Evolutionary conservation across 2,797 vertebrate species (phyloP), one percentile per base, ranked within the genome.

Genomic region (Gila robusta): DNA sequence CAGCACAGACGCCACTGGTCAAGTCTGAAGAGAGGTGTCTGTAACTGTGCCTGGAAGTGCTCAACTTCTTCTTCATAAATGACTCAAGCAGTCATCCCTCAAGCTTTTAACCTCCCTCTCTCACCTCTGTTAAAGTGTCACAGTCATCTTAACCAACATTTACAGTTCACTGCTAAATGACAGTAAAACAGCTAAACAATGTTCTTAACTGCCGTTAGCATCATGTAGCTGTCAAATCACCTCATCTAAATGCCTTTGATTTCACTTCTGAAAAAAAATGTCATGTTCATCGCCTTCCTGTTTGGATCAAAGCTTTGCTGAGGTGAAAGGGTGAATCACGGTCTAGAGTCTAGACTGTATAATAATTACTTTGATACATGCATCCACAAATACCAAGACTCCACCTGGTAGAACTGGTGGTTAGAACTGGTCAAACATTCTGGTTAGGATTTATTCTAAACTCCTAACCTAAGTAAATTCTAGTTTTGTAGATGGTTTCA

Each of bases 221-320:
- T 92, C 91, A 90, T 91, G 83, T 87, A 83, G 80, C 86, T 88
- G 87, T 90, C 87, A 91, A 87, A 88, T 90, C 89, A 90, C 90
- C 91, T 92, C 88, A 89, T 88, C 89, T 90, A 90, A 92, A 91
- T 91, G 71, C 47, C 56, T 82, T 81, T 90, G 78, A 86, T 81
- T 86, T 83, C 52, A 47, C 19, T 37, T 49, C 32, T 76, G 32
- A 78, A 78, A 84, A 49, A 82, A 59, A 56, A 23, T 1, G 1
- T 23, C 6, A 84, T 54, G 41, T 66, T 83, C 14, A 52, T 12
- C 39, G 32, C 52, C 59, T 69, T 67, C 21, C 72, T 77, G 47
- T 79, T 32, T 70, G 83, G 49, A 79, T 84, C 72, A 71, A 70
- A 79, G 83, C 37, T 54, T 69, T 79, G 52, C 64, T 59, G 49